phyloP scores from a whole-genome alignment of 2,113 vertebrate genomes.

The Podiceps cristatus region DNA sequence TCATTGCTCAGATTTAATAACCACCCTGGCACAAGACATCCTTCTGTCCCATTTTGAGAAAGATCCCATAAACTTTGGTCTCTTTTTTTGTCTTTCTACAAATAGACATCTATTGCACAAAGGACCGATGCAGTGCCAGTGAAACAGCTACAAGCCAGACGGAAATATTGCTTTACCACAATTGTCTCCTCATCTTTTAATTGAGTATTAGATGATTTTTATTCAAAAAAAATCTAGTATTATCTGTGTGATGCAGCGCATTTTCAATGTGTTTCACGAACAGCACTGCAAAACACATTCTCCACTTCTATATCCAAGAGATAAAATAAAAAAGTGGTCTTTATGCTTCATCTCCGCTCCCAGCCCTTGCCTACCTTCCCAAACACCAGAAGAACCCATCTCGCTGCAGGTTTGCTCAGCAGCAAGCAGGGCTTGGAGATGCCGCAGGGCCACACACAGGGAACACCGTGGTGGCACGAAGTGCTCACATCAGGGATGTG shows the following conservation, averaged over 20 bases:
- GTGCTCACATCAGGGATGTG: neutral
- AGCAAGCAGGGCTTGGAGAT: neutral
- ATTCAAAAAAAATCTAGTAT: neutral
- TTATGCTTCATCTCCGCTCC: neutral
- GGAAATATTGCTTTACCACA: neutral
- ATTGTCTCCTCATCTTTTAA: neutral
- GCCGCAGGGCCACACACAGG: fast-evolving
- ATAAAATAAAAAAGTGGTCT: neutral
- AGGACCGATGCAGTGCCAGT: neutral
- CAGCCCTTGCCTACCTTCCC: neutral
- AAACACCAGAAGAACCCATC: neutral
- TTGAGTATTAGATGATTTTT: neutral
- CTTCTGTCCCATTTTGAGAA: neutral
- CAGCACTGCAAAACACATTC: neutral
- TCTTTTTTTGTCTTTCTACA: neutral
- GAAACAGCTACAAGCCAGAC: neutral
- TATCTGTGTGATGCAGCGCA: fast-evolving
- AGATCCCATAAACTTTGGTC: neutral
- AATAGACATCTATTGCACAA: neutral
- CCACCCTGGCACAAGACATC: neutral
- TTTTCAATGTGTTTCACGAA: neutral
- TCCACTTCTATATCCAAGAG: neutral
- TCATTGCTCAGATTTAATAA: neutral
- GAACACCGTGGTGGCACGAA: fast-evolving
- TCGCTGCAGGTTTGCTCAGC: neutral